Percentiles rank a stretch among this genome's conserved stretches.
These are phyloP conservation scores for Brenthis hecate DNA, from an alignment of 2,888 invertebrate species.

Conservation along the genomic window DNA sequence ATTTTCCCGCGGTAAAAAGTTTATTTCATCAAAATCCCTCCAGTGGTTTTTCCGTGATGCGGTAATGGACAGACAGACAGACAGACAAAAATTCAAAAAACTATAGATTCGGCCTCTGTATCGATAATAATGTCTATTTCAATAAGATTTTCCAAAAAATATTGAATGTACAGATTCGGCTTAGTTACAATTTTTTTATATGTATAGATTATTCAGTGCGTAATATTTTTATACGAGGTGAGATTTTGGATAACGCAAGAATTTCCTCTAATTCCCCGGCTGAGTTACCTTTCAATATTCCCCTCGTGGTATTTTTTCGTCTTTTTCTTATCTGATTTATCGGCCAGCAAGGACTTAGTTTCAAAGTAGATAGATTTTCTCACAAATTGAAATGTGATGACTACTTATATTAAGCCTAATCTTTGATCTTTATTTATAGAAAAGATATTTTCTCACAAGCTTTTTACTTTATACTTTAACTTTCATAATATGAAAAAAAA, in stretches of 20 bases:
- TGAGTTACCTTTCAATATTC: constrained; percentile 36
- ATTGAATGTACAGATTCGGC: no score
- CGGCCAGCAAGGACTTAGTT: constrained; percentile 18
- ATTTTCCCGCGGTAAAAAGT: no score
- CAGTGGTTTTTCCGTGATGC: no score
- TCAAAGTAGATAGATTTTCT: constrained; percentile 23
- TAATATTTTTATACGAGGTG: constrained; percentile 19
- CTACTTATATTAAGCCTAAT: constrained; percentile 18
- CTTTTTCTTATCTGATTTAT: constrained; percentile 37
- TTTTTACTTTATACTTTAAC: not conserved
- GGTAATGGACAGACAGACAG: no score
- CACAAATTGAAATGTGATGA: constrained; percentile 24
- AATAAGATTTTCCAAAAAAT: no score
- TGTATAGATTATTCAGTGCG: constrained; percentile 5
- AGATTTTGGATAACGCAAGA: constrained; percentile 22
- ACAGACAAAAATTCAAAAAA: no score
- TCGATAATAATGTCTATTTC: no score
- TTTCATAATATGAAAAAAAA: not conserved
- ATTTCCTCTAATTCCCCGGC: constrained; percentile 22
- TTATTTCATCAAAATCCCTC: no score
- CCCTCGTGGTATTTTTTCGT: constrained; percentile 38
- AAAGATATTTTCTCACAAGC: constrained; percentile 1
- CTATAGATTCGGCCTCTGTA: no score
- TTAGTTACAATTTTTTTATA: no score
- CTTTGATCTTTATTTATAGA: constrained; percentile 20